Conservation (phyloP, 2,797 vertebrate species). For the Forpus xanthops region DNA sequence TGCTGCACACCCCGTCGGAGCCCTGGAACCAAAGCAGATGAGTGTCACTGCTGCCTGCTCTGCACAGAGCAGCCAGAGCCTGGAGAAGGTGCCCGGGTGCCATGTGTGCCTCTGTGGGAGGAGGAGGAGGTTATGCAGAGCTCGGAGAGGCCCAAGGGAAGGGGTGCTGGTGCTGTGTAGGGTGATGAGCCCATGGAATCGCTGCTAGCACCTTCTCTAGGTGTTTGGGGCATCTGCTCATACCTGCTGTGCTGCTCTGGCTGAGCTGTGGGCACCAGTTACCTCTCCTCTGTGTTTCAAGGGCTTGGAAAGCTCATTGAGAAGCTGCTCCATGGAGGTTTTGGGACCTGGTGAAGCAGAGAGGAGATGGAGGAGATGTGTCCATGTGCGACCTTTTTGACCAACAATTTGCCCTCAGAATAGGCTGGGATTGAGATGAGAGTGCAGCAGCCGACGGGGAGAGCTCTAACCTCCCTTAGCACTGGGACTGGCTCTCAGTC, state of each 20-base stretch:
- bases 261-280: constrained; percentile 72
- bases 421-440: not conserved
- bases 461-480: not conserved
- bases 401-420: not conserved
- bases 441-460: not conserved
- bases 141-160: not conserved
- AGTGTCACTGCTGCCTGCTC: not conserved
- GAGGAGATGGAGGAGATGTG: not conserved
- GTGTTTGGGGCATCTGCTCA: not conserved
- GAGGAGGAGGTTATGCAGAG: not conserved
- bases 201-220: not conserved
- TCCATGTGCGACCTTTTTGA: accelerated
- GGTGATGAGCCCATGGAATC: not conserved
- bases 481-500: accelerated
- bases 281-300: constrained; percentile 76
- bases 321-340: constrained; percentile 76
- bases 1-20: not conserved
- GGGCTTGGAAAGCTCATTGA: constrained; percentile 76
- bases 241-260: constrained; percentile 81
- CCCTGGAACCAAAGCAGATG: constrained; percentile 51
- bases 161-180: not conserved
- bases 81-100: not conserved
- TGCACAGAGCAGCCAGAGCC: not conserved
- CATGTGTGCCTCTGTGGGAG: not conserved
- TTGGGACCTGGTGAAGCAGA: constrained; percentile 67